Base-by-base conservation (phyloP, 1,140 invertebrate species). In the Helicorthomorpha holstii region DNA sequence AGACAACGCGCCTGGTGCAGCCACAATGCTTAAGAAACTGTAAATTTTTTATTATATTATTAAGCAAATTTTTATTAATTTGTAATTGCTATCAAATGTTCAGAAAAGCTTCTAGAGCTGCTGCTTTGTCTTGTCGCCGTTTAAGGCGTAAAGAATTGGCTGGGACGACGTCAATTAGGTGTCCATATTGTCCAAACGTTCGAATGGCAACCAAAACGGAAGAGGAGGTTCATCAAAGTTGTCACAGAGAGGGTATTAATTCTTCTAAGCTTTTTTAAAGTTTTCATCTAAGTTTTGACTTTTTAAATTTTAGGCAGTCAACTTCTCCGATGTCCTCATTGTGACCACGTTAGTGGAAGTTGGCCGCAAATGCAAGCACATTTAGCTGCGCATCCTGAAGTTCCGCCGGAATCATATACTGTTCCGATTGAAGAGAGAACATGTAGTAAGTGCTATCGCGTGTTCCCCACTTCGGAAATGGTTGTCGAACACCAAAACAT, bases 311-410 rank as follows among this genome's bases (percentile, higher is more conserved):
- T 16, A 34, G 29, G 16, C 29, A 34, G 29, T 34, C 29, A 22
- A 14, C 23, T 49, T 3, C 23, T 49, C 2, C 48, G 23, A 3
- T 49, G 48, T 49, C 48, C 48, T 25, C 48, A 49, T 27, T 49
- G 48, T 49, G 26, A 25, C n/a, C 22, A 49, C 4, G 12, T 14
- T 21, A 25, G 22, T 27, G 16, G 48, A 14, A 49, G 21, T 38
- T 49, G 48, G 48, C 26, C 29, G 3, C 48, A 49, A n/a, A 10
- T 49, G 4, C 48, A 49, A 21, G 26, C n/a, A 10, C 48, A 49
- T 34, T 27, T 49, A 2, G 3, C 23, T 25, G 3, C 29, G 4
- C 48, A 49, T 23, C 21, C 7, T 12, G 48, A 49, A 29, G 12
- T 49, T 10, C 21, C 48, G 3, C 23, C 26, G 7, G 7, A 19